Conservation (phyloP, 2,888 invertebrate genomes). For the Drosophila greeni region DNA sequence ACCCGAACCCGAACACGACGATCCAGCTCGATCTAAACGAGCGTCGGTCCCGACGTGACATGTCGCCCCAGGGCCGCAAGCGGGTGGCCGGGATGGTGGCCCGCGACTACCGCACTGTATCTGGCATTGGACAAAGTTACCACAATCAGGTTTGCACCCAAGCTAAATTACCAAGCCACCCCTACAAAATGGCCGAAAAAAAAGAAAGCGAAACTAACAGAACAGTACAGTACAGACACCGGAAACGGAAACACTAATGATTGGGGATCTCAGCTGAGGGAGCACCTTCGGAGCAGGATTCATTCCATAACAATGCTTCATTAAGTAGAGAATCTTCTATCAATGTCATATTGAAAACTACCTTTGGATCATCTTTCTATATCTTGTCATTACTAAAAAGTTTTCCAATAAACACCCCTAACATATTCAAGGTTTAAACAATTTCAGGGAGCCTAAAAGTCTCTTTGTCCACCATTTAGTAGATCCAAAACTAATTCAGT, state of each 20-base stretch:
- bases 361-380: neutral
- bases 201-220: conserved; percentile 28
- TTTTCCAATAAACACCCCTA: neutral
- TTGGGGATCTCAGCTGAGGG: neutral
- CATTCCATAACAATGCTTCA: conserved; percentile 1
- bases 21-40: conserved; percentile 82
- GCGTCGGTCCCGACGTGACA: conserved; percentile 89
- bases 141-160: conserved; percentile 79
- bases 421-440: neutral
- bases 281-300: neutral
- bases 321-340: neutral
- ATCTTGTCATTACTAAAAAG: neutral
- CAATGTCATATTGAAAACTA: neutral
- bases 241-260: conserved; percentile 28
- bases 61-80: conserved; percentile 88
- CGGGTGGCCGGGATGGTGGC: conserved; percentile 84
- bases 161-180: conserved; percentile 60
- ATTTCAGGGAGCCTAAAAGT: neutral
- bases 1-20: conserved; percentile 33
- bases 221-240: conserved; percentile 49
- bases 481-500: neutral
- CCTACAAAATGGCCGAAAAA: conserved; percentile 11
- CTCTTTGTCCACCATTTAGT: neutral
- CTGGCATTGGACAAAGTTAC: conserved; percentile 79
- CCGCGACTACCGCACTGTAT: conserved; percentile 80